Evolutionary conservation across 2,797 vertebrate genomes (phyloP).

Genomic region (Triplophysa yarkandensis): DNA sequence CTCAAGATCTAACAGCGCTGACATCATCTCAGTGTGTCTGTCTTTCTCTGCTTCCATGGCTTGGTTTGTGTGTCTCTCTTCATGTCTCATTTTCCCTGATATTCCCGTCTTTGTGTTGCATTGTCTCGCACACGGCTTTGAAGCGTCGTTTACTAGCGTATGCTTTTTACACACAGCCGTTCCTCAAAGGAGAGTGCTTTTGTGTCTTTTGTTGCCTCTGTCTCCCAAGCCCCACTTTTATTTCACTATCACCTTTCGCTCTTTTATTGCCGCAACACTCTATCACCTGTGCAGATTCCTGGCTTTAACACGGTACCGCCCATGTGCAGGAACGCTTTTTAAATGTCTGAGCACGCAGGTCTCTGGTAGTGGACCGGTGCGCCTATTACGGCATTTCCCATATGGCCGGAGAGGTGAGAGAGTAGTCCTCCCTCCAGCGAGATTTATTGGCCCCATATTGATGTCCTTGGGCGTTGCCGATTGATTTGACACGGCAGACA

Average conservation of each 20-base stretch:
- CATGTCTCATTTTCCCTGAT: constrained; percentile 20
- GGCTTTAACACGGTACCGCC: neutral
- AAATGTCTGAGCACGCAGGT: neutral
- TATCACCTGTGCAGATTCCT: constrained; percentile 34
- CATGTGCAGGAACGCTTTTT: constrained; percentile 20
- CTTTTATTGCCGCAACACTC: constrained; percentile 14
- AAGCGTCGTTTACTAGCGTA: constrained; percentile 36
- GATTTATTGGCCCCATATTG: constrained; percentile 73
- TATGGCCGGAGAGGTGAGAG: constrained; percentile 49
- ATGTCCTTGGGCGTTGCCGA: constrained; percentile 73
- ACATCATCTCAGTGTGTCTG: constrained; percentile 29
- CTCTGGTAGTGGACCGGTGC: neutral
- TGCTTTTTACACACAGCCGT: constrained; percentile 43
- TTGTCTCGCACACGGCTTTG: constrained; percentile 38
- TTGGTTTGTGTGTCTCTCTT: neutral
- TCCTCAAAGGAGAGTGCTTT: constrained; percentile 35
- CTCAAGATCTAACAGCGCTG: constrained; percentile 29
- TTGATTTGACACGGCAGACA: constrained; percentile 73
- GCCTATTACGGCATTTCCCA: constrained; percentile 20
- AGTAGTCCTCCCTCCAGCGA: constrained; percentile 47
- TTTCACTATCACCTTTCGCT: constrained; percentile 41
- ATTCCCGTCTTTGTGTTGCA: constrained; percentile 27
- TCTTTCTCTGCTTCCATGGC: constrained; percentile 16
- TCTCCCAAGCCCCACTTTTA: constrained; percentile 16
- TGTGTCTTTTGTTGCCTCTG: constrained; percentile 42